A percentile compares a stretch with the other conserved stretches of the same genome.
These are phyloP conservation scores for Cantharis flavilabris DNA, from an alignment of 2,888 invertebrate species.

Conservation along the genomic window DNA sequence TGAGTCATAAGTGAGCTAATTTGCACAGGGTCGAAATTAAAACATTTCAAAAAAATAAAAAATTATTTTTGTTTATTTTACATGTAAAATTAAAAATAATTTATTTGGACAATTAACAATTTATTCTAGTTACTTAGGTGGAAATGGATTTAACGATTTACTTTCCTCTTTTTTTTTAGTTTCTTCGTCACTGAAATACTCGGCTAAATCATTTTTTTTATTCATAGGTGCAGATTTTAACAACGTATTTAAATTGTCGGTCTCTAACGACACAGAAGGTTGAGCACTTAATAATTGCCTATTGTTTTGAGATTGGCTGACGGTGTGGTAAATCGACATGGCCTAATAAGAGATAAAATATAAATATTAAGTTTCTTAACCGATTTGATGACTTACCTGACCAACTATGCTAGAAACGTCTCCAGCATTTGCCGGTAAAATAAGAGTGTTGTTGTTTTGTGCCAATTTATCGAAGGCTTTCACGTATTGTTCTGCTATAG, in stretches of 20 bases:
- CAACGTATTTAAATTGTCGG: not conserved
- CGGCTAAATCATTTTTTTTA: slow-evolving; percentile 45
- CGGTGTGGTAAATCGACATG: slow-evolving; percentile 66
- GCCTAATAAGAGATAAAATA: slow-evolving; percentile 56
- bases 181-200: slow-evolving; percentile 55
- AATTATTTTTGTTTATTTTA: not conserved
- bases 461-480: slow-evolving; percentile 92
- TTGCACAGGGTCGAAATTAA: not conserved
- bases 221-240: not conserved
- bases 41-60: not conserved
- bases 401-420: slow-evolving; percentile 79
- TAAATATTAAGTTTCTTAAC: not conserved
- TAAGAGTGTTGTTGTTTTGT: slow-evolving; percentile 90
- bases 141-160: slow-evolving; percentile 23
- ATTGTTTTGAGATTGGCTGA: slow-evolving; percentile 50
- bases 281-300: not conserved
- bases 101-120: slow-evolving; percentile 12
- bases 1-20: not conserved
- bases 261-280: not conserved
- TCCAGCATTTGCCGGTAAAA: slow-evolving; percentile 88
- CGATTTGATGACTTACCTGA: slow-evolving; percentile 64
- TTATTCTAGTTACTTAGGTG: slow-evolving; percentile 29
- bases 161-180: slow-evolving; percentile 39
- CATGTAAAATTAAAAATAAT: not conserved
- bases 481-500: slow-evolving; percentile 95